A percentile compares a stretch with the other conserved stretches of the same genome.
Conservation (phyloP, 1,140 invertebrate species). For the Pristionchus pacificus region DNA sequence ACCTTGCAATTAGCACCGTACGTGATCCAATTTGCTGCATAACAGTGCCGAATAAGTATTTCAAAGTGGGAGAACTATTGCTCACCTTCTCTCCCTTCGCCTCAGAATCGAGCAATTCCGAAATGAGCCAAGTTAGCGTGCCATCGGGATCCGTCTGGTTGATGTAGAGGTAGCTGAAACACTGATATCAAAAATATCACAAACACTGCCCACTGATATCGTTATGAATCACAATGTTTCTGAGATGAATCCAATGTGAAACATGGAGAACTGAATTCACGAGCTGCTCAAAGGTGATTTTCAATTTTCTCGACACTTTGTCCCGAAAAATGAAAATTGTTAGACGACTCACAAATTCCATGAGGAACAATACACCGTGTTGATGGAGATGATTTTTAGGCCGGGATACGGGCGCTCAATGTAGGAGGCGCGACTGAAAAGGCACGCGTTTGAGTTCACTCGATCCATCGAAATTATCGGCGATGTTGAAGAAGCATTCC, state of each 20-base stretch:
- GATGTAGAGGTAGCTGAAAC: conserved; percentile 87
- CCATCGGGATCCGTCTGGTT: conserved; percentile 90
- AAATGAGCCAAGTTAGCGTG: conserved; percentile 88
- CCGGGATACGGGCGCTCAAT: conserved; percentile 53
- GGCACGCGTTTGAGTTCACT: too few relatives aligned
- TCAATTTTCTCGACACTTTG: too few relatives aligned
- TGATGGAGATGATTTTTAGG: conserved; percentile 60
- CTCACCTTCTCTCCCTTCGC: conserved; percentile 70
- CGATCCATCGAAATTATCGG: too few relatives aligned
- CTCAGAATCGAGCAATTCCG: conserved; percentile 85
- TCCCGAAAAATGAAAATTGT: too few relatives aligned
- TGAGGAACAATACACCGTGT: conserved; percentile 61
- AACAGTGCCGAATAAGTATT: conserved; percentile 87
- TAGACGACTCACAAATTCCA: conserved; percentile 58
- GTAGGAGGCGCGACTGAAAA: conserved; percentile 59
- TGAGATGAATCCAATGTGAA: too few relatives aligned
- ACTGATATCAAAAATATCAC: too few relatives aligned
- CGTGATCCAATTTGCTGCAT: too few relatives aligned
- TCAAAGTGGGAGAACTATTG: too few relatives aligned
- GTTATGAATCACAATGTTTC: too few relatives aligned
- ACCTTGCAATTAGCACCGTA: too few relatives aligned
- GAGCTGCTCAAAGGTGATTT: conserved; percentile 86
- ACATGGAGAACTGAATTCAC: conserved; percentile 84
- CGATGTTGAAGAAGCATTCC: too few relatives aligned
- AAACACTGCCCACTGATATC: too few relatives aligned